phyloP scores from a whole-genome alignment of 2,797 vertebrate species.

The Acrocephalus scirpaceus region DNA sequence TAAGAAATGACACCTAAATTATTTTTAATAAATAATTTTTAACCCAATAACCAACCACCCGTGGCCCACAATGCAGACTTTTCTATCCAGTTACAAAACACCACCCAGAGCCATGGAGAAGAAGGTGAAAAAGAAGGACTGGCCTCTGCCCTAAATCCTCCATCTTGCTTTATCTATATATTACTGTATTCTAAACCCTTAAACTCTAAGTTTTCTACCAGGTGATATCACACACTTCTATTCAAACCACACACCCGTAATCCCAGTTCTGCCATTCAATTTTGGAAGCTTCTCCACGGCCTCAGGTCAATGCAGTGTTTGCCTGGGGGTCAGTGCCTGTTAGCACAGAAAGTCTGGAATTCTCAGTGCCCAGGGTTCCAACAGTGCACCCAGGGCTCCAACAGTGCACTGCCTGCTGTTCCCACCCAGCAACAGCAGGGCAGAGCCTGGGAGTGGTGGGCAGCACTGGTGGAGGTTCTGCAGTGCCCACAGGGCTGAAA shows the following conservation, averaged over 20 bases:
- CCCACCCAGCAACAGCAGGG: fast-evolving
- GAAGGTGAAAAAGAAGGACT: background rate
- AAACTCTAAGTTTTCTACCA: background rate
- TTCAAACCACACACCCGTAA: background rate
- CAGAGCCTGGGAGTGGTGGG: background rate
- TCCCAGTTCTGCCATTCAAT: background rate
- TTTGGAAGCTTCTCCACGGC: background rate
- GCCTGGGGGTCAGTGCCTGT: background rate
- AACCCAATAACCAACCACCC: background rate
- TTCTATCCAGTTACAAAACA: background rate
- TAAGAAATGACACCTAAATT: background rate
- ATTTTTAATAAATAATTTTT: background rate
- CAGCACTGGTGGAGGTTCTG: background rate
- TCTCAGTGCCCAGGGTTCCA: background rate
- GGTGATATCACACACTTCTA: background rate
- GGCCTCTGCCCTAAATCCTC: background rate
- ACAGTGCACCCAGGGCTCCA: background rate
- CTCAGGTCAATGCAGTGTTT: background rate
- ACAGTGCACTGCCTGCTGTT: background rate
- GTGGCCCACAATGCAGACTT: fast-evolving
- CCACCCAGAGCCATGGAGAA: background rate
- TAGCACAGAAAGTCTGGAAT: background rate
- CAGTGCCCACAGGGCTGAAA: fast-evolving
- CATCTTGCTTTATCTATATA: background rate
- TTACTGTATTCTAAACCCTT: background rate